These are phyloP conservation scores for Diceros bicornis DNA, from an alignment of 2,797 vertebrate genomes.

Conservation along the genomic window DNA sequence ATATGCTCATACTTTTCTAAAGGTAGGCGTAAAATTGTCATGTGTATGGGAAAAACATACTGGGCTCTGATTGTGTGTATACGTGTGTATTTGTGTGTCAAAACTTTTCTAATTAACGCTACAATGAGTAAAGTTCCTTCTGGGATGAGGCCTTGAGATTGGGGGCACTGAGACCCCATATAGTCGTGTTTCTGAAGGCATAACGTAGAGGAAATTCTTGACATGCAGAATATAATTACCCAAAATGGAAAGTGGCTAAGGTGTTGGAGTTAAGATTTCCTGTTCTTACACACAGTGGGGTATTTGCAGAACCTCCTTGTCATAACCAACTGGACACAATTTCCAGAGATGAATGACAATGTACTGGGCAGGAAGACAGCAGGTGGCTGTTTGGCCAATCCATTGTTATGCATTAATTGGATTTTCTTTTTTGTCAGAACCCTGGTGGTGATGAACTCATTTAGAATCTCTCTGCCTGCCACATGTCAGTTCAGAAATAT, in stretches of 20 bases:
- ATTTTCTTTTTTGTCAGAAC: slow-evolving; percentile 38
- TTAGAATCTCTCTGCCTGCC: slow-evolving; percentile 79
- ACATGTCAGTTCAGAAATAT: slow-evolving; percentile 67
- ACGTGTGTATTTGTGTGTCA: background rate
- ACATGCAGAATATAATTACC: background rate
- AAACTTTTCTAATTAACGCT: background rate
- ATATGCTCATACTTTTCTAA: background rate
- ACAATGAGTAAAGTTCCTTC: background rate
- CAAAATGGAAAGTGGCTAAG: slow-evolving; percentile 25
- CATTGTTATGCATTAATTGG: slow-evolving; percentile 64
- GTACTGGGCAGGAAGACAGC: slow-evolving; percentile 36
- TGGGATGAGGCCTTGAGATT: background rate
- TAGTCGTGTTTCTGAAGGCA: slow-evolving; percentile 24
- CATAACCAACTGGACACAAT: background rate
- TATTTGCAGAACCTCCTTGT: background rate
- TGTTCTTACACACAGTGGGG: background rate
- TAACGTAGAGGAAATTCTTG: slow-evolving; percentile 22
- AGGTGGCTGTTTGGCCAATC: slow-evolving; percentile 49
- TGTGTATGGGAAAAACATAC: background rate
- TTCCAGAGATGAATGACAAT: slow-evolving; percentile 57
- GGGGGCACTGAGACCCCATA: background rate
- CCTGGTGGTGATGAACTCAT: slow-evolving; percentile 75
- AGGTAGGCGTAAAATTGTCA: background rate
- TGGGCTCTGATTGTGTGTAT: background rate
- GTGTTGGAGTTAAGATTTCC: background rate